A percentile compares a stretch with the other conserved stretches of the same genome.
Evolutionary conservation across 2,113 vertebrate species (phyloP).

Genomic region (Aramus guarauna): DNA sequence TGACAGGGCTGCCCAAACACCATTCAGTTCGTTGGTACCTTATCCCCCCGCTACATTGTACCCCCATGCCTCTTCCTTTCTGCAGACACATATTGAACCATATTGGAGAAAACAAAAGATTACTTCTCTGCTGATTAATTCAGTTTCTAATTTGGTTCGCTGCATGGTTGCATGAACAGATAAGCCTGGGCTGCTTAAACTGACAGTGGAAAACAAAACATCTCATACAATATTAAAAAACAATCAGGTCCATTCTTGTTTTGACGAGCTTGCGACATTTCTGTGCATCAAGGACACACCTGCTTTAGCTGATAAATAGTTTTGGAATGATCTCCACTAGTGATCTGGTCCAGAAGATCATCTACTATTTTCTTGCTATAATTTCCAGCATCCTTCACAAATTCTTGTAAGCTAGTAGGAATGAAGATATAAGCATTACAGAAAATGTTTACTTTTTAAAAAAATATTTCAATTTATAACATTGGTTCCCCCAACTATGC

Average conservation of each 20-base stretch:
- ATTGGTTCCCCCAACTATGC: background rate
- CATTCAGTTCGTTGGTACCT: background rate
- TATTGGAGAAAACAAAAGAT: background rate
- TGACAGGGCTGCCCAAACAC: background rate
- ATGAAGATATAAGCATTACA: background rate
- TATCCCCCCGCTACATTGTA: background rate
- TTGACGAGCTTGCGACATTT: background rate
- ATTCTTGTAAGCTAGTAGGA: slow-evolving; percentile 88
- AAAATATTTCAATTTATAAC: background rate
- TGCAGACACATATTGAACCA: background rate
- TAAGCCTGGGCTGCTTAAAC: background rate
- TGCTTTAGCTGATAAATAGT: slow-evolving; percentile 87
- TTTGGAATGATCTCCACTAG: slow-evolving; percentile 88
- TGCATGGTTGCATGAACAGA: background rate
- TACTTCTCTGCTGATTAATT: background rate
- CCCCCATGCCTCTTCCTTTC: background rate
- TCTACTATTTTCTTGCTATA: slow-evolving; percentile 89
- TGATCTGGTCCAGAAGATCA: slow-evolving; percentile 93
- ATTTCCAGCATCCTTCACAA: slow-evolving; percentile 89
- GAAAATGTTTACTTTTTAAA: background rate
- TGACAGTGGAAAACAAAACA: background rate
- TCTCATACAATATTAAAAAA: background rate
- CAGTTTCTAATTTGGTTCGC: background rate
- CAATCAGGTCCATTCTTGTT: background rate
- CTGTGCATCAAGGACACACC: slow-evolving; percentile 53